These are phyloP conservation scores for Vimba vimba DNA, from an alignment of 2,113 vertebrate species.

Conservation along the genomic window DNA sequence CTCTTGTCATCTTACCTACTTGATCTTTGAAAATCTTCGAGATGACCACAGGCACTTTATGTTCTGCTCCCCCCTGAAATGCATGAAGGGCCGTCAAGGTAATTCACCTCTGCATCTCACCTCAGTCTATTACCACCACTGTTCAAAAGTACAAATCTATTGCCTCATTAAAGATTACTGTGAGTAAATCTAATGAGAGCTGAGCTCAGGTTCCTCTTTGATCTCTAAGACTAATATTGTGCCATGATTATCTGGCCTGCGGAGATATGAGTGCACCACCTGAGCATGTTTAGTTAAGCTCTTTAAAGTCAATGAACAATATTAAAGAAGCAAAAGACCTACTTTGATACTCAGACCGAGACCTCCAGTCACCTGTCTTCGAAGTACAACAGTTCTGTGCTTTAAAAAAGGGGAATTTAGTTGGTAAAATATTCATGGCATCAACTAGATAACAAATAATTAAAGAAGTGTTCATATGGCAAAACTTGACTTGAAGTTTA, in stretches of 20 bases:
- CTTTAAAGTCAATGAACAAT: slow-evolving; percentile 5
- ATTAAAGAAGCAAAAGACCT: slow-evolving; percentile 63
- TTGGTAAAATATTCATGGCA: slow-evolving; percentile 74
- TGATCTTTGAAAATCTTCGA: slow-evolving; percentile 96
- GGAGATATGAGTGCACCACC: not conserved
- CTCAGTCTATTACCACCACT: not conserved
- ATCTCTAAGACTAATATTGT: slow-evolving; percentile 36
- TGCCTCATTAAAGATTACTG: slow-evolving; percentile 35
- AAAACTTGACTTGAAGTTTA: not conserved
- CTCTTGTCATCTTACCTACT: slow-evolving; percentile 82
- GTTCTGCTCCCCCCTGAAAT: slow-evolving; percentile 91
- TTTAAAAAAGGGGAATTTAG: slow-evolving; percentile 90
- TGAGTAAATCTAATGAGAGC: slow-evolving; percentile 28
- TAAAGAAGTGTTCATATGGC: not conserved
- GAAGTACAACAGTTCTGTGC: slow-evolving; percentile 96
- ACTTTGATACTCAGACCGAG: slow-evolving; percentile 97
- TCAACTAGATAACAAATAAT: slow-evolving; percentile 43
- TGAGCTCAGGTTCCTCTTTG: slow-evolving; percentile 41
- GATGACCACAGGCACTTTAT: slow-evolving; percentile 93
- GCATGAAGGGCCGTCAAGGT: slow-evolving; percentile 51
- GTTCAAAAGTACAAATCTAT: slow-evolving; percentile 34
- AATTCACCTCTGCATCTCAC: slow-evolving; percentile 1
- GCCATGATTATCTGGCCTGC: slow-evolving; percentile 1
- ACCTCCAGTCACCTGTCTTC: slow-evolving; percentile 87
- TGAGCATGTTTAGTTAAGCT: not conserved